Conservation (phyloP, 2,113 vertebrate genomes). For the Notarius lentiginosus region DNA sequence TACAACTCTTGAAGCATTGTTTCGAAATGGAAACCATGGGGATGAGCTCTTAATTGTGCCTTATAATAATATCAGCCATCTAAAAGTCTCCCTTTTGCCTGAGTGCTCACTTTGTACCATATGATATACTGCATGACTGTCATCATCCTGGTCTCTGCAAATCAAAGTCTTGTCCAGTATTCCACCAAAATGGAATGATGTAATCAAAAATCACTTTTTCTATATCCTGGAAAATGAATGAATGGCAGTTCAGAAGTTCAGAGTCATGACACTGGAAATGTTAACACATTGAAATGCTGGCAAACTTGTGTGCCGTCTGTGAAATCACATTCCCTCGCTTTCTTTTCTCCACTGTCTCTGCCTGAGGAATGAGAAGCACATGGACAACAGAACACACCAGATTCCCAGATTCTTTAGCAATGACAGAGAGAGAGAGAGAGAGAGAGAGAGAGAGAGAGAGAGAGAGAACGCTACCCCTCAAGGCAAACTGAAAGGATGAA, state of each 20-base stretch:
- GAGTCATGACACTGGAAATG: not conserved
- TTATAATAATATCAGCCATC: not conserved
- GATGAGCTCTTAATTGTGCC: not conserved
- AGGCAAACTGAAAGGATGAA: slow-evolving; percentile 14
- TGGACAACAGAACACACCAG: slow-evolving; percentile 52
- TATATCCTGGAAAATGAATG: not conserved
- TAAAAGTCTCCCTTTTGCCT: not conserved
- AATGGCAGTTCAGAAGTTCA: slow-evolving; percentile 17
- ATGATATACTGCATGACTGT: not conserved
- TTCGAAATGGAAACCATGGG: not conserved
- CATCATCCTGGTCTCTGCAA: not conserved
- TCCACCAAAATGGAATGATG: not conserved
- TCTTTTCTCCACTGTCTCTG: slow-evolving; percentile 9
- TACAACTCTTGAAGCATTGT: not conserved
- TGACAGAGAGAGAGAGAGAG: slow-evolving; percentile 49
- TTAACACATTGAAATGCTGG: not conserved
- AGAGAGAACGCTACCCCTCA: not conserved
- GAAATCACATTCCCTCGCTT: slow-evolving; percentile 1
- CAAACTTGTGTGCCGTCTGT: not conserved
- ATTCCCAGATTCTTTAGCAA: slow-evolving; percentile 61
- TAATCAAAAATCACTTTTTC: not conserved
- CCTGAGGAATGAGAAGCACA: slow-evolving; percentile 58
- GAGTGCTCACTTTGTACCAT: not conserved
- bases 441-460: slow-evolving; percentile 5
- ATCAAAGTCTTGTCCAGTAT: not conserved